Base-by-base conservation (phyloP, 2,797 vertebrate genomes). In the Artibeus lituratus region DNA sequence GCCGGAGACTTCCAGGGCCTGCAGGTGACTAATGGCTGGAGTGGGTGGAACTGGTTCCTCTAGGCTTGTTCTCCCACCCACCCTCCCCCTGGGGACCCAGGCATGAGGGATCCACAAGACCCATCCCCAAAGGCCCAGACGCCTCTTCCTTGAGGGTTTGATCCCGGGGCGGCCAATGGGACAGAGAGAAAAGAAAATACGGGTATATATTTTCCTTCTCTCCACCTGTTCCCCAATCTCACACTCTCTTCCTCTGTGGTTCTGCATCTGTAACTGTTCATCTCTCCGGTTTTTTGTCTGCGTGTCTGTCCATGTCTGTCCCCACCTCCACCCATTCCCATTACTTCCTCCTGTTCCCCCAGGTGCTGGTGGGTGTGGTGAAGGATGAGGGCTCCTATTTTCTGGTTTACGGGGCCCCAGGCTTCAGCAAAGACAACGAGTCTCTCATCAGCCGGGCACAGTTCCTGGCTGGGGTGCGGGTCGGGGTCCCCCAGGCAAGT, bases 371-470 rank as follows among this genome's bases (percentile, higher is more conserved):
- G 12, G 99, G 99, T 9, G 99, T 99, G 84, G 99, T 99, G 97
- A 99, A 99, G 96, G 99, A 99, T 5, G 99, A 99, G 97, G 99
- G 99, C 65, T 98, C 99, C 65, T 99, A 99, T 97, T 99, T 99
- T 98, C 98, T 99, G 94, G 88, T 99, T 59, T 99, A 99, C 1
- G 99, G 99, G 49, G 99, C 99, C 1, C 99, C 99, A 0, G 99
- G 99, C 53, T 99, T 99, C 98, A 99, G 99, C 98, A 99, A 99
- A 98, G 99, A 99, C 98, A 99, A 99, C 2, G 99, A 99, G 15
- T 99, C 99, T 94, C 98, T 99, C n/a, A 99, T 99, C 95, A 99
- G 98, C 92, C 98, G 99, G 81, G 99, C 99, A 90, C 98, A 99
- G 91, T 99, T 99, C 97, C 96, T 99, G 89, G 99, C 99, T 74